Evolutionary conservation across 2,888 invertebrate species (phyloP), one percentile per base, ranked within the genome.

Genomic region (Rhagonycha fulva): DNA sequence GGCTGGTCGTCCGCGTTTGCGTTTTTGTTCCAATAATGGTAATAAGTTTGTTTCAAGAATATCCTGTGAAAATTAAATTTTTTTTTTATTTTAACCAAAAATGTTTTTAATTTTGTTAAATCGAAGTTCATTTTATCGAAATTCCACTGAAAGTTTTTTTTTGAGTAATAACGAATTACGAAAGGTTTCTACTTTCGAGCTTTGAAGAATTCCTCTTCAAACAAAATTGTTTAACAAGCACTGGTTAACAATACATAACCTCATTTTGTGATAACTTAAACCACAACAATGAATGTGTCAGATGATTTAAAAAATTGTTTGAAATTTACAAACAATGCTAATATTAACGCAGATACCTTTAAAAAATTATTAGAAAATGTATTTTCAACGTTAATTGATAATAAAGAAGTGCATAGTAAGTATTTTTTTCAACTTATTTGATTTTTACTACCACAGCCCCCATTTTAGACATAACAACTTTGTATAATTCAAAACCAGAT

Each of bases 401-500:
- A 81, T 68, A 76, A 82, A 28, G 84, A 84, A 78, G 68, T 80
- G 19, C 81, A 84, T 77, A 82, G 86, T 86, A 82, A 82, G 80
- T 75, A 62, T 47, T 24, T 10, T 3, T n/a, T 7, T 47, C n/a
- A 47, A 47, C 7, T n/a, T 5, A 47, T n/a, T 47, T 47, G 24
- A 26, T 23, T 62, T 60, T 14, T n/a, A 60, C 71, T 14, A 11
- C 10, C n/a, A 14, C n/a, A 4, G 12, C 7, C 47, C n/a, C 2
- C 3, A 14, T 84, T 85, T 26, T 74, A 87, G 87, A 81, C 80
- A 79, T 84, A 32, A 82, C 77, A 14, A 80, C 74, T 19, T 78
- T 87, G 10, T 83, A 82, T 71, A 83, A 83, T 74, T 85, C 86
- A 1, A 87, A 87, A 82, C 84, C 86, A 4, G 86, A 87, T 78